phyloP scores from a whole-genome alignment of 1,140 invertebrate genomes.

The Nebria ingens region DNA sequence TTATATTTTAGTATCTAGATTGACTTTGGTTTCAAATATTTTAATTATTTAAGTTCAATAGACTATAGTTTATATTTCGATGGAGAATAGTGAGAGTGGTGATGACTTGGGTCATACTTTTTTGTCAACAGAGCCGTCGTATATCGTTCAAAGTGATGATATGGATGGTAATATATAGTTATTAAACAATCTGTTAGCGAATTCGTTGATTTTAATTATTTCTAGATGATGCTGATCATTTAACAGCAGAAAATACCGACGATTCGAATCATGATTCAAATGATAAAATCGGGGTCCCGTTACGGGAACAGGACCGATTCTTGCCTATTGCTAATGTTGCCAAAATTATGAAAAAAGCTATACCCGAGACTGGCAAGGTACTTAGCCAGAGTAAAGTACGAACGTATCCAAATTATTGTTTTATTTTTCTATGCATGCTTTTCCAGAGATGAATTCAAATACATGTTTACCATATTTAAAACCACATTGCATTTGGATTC shows the following conservation, averaged over 20 bases:
- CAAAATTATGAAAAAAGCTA: slow-evolving; percentile 97
- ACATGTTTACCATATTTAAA: no score
- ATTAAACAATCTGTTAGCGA: background rate
- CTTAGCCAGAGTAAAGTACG: slow-evolving; percentile 26
- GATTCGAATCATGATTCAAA: slow-evolving; percentile 55
- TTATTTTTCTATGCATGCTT: no score
- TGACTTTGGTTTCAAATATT: background rate
- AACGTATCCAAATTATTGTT: slow-evolving; percentile 14
- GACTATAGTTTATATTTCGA: slow-evolving; percentile 17
- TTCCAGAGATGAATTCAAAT: no score
- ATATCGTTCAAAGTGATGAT: slow-evolving; percentile 37
- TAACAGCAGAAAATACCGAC: slow-evolving; percentile 56
- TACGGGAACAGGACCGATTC: slow-evolving; percentile 89
- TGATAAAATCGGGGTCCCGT: slow-evolving; percentile 38
- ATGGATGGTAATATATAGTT: slow-evolving; percentile 35
- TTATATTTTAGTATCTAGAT: no score
- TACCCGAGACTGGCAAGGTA: slow-evolving; percentile 92
- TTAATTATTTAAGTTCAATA: background rate
- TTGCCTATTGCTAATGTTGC: slow-evolving; percentile 97
- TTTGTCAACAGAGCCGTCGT: slow-evolving; percentile 31
- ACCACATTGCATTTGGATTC: no score
- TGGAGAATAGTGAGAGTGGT: slow-evolving; percentile 45
- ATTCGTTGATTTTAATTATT: slow-evolving; percentile 11
- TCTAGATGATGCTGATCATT: slow-evolving; percentile 21
- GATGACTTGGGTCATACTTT: slow-evolving; percentile 37